Evolutionary conservation across 2,113 vertebrate genomes (phyloP).

Genomic region (Leptobrachium leishanense): DNA sequence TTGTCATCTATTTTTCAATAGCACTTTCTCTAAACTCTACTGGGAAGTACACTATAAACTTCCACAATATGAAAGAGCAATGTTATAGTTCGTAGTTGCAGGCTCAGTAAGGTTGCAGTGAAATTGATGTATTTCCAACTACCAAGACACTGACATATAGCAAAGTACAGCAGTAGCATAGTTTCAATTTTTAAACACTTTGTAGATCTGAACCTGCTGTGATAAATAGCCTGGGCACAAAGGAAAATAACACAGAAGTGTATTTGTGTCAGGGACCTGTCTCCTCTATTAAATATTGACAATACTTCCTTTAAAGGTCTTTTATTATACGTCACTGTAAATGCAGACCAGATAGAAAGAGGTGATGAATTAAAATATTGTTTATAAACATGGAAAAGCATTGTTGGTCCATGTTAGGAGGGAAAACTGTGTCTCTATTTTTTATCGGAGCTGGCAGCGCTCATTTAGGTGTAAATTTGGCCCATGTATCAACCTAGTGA

Average conservation of each 20-base stretch:
- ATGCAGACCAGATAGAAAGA: neutral
- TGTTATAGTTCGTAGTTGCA: neutral
- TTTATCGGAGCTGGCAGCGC: neutral
- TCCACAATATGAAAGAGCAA: neutral
- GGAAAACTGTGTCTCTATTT: neutral
- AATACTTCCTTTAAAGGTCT: slow-evolving; percentile 21
- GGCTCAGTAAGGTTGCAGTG: slow-evolving; percentile 13
- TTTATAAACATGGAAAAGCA: slow-evolving; percentile 15
- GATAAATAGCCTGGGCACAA: slow-evolving; percentile 33
- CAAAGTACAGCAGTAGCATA: slow-evolving; percentile 19
- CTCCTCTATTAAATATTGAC: slow-evolving; percentile 42
- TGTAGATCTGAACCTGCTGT: slow-evolving; percentile 28
- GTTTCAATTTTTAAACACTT: slow-evolving; percentile 44
- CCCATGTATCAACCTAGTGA: neutral
- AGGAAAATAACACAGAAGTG: slow-evolving; percentile 26
- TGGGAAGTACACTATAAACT: neutral
- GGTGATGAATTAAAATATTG: slow-evolving; percentile 16
- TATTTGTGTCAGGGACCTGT: slow-evolving; percentile 34
- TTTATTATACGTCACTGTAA: slow-evolving; percentile 13
- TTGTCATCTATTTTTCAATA: too few relatives aligned
- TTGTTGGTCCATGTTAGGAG: neutral
- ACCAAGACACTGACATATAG: slow-evolving; percentile 19
- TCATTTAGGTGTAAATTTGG: neutral
- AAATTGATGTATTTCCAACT: slow-evolving; percentile 34
- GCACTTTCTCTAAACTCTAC: too few relatives aligned